A percentile compares a stretch with the other conserved stretches of the same genome.
Conservation (phyloP, 2,113 vertebrate genomes). For the Eudorcas thomsonii region DNA sequence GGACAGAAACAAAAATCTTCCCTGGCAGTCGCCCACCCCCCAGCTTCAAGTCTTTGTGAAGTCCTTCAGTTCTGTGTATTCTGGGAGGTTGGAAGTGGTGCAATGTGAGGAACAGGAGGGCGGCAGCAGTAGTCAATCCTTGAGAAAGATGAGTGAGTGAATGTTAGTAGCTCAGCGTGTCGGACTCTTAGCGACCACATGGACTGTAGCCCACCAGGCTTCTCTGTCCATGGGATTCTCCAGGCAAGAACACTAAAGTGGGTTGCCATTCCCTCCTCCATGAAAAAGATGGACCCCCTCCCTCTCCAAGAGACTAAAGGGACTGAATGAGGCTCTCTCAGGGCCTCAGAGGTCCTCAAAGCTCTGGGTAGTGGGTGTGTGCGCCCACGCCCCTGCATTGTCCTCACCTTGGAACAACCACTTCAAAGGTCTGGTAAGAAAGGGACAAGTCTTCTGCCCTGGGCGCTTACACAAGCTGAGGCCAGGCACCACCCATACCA, state of each 20-base stretch:
- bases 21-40: background rate
- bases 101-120: background rate
- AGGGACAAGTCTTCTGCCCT: background rate
- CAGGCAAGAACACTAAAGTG: background rate
- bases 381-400: rapidly evolving
- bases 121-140: background rate
- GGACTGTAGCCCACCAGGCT: background rate
- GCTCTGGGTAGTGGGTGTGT: background rate
- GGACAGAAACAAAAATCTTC: background rate
- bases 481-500: background rate
- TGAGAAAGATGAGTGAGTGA: background rate
- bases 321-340: background rate
- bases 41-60: background rate
- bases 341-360: background rate
- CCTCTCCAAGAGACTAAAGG: background rate
- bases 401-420: background rate
- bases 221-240: background rate
- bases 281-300: background rate
- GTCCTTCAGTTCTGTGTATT: background rate
- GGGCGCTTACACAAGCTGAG: background rate
- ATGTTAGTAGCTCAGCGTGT: background rate
- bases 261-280: background rate
- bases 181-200: background rate
- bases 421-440: background rate
- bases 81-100: background rate